Evolutionary conservation across 1,140 invertebrate species (phyloP), one percentile per base, ranked within the genome.

Genomic region (Drosophila sechellia): DNA sequence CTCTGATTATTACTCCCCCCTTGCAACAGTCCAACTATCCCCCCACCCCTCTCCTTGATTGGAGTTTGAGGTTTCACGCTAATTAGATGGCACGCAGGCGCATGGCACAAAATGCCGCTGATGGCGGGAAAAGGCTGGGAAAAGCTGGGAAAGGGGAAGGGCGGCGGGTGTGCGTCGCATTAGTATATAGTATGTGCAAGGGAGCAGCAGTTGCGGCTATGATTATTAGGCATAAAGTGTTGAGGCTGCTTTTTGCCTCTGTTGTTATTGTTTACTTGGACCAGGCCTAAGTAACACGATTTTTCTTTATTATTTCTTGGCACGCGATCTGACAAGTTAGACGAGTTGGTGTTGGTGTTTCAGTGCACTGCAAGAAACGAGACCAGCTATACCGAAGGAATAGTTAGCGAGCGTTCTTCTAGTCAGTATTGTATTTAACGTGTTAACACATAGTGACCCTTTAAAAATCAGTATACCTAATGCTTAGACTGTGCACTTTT

Each of bases 241-340:
- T 89, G 83, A 70, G 49, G 40, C 57, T 77, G 70, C 45, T 64
- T 42, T 37, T 8, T 40, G 70, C 35, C 57, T 35, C 15, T 48
- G 42, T 35, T 60, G 48, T 49, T 52, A 55, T 17, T 40, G 50
- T 48, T 49, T 39, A 39, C 60, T 57, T 37, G 59, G 63, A 64
- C 63, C 81, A 71, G 64, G 69, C 61, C 83, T 81, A 79, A 81
- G 75, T 79, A 86, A 86, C 83, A 81, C 83, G 76, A 87, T 89
- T 89, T 87, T 87, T 77, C 84, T 74, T 84, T 83, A 89, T 89
- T 87, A 87, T 87, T 89, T 89, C 79, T 87, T 87, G 84, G 83
- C 83, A 87, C 83, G 83, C 83, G 83, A 87, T 87, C 84, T 87
- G 84, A 77, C 84, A 87, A 89, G 76, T 84, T 72, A 81, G 77